phyloP scores from a whole-genome alignment of 2,888 invertebrate species.

The Andrena trimmerana region DNA sequence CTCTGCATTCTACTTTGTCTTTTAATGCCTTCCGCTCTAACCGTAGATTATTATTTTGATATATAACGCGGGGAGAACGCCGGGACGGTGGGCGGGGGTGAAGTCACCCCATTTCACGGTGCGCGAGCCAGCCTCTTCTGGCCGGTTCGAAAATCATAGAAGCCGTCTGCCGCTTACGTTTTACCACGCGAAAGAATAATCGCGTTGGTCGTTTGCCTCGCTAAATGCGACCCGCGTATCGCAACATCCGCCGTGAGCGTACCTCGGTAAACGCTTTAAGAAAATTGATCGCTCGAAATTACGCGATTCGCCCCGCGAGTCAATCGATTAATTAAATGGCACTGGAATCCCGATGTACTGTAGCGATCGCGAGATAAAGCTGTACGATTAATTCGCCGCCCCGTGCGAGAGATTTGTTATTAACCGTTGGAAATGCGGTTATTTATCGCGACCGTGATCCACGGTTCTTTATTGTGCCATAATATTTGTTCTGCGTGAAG shows the following conservation, averaged over 20 bases:
- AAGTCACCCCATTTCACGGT: constrained; percentile 70
- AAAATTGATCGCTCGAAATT: constrained; percentile 55
- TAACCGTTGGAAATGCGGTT: constrained; percentile 29
- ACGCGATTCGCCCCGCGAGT: constrained; percentile 55
- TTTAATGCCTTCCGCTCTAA: constrained; percentile 75
- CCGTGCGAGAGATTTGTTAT: constrained; percentile 38
- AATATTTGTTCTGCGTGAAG: constrained; percentile 1
- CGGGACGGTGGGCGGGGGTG: constrained; percentile 8
- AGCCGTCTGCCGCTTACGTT: not conserved
- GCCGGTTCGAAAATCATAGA: constrained; percentile 3
- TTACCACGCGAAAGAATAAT: constrained; percentile 30
- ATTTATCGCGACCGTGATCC: constrained; percentile 28
- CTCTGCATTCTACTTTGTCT: constrained; percentile 68
- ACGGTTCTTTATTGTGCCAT: constrained; percentile 24
- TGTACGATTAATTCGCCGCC: constrained; percentile 47
- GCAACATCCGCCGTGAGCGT: not conserved
- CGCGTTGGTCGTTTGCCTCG: constrained; percentile 8
- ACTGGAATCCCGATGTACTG: constrained; percentile 47
- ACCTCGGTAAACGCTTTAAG: constrained; percentile 33
- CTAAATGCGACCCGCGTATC: constrained; percentile 5
- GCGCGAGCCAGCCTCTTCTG: constrained; percentile 40
- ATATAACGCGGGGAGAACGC: constrained; percentile 37
- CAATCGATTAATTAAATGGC: constrained; percentile 59
- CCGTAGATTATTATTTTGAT: constrained; percentile 77
- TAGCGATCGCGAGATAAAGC: constrained; percentile 56